phyloP scores from a whole-genome alignment of 2,113 vertebrate species.

The Hippocampus abdominalis region DNA sequence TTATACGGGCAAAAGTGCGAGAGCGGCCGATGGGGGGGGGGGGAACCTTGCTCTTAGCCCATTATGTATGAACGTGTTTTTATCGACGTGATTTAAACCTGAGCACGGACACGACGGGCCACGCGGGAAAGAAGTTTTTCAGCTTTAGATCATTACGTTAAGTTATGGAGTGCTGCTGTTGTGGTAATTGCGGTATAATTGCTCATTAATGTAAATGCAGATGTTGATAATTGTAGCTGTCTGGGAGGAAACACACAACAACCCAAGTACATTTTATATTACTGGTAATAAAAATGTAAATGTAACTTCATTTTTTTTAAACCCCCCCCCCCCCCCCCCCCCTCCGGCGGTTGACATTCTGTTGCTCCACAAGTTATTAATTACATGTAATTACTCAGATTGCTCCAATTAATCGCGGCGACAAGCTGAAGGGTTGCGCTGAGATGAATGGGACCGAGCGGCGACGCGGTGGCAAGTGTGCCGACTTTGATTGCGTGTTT shows the following conservation, averaged over 20 bases:
- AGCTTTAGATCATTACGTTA: constrained; percentile 62
- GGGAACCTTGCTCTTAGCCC: constrained; percentile 41
- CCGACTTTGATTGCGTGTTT: constrained; percentile 37
- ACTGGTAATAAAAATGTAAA: constrained; percentile 19
- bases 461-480: constrained; percentile 18
- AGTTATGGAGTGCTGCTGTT: constrained; percentile 49
- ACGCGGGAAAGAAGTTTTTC: constrained; percentile 34
- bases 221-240: constrained; percentile 50
- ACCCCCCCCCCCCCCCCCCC: no score
- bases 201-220: constrained; percentile 51
- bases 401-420: constrained; percentile 26
- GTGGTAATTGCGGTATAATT: constrained; percentile 61
- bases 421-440: constrained; percentile 18
- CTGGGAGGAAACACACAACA: constrained; percentile 41
- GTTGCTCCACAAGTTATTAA: constrained; percentile 17
- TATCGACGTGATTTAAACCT: constrained; percentile 39
- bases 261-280: constrained; percentile 27
- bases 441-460: constrained; percentile 33
- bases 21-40: constrained; percentile 20
- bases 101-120: constrained; percentile 41
- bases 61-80: constrained; percentile 47
- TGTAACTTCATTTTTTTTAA: constrained; percentile 4
- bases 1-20: constrained; percentile 40
- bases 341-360: constrained; percentile 7
- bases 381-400: constrained; percentile 26